Base-by-base conservation (phyloP, 2,888 invertebrate species). In the Automeris io region DNA sequence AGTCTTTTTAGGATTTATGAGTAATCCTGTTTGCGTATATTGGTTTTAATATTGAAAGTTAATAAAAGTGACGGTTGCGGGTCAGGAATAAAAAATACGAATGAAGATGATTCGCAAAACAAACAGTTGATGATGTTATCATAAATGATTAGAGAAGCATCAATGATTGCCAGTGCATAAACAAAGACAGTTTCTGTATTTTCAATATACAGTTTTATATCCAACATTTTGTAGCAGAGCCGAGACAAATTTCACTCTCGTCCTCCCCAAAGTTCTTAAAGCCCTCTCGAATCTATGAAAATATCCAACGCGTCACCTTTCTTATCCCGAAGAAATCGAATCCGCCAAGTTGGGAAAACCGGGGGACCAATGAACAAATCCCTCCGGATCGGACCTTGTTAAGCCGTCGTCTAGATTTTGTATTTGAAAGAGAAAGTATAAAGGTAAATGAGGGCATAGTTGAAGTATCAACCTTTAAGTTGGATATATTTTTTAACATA, bases 321-420 rank as follows among this genome's bases (percentile, higher is more conserved):
- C 43, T 49, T 47, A 49, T 49, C 53, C 53, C 24, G 25, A 38
- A 39, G 50, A 51, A 54, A 54, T 56, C 51, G 54, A 49, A 51
- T 52, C 49, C 47, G 42, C 29, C 13, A 37, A 37, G 23, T 37
- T 32, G 18, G 23, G 11, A 32, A 31, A 21, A 31, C 25, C 26
- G 24, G 9, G 23, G 36, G 34, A 29, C 19, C 29, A 37, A 33
- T 26, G 39, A 23, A 39, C 39, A 39, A 39, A 39, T 39, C 39
- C 38, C 39, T 11, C 3, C 22, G 34, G 39, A 29, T 34, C 23
- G 33, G 26, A 33, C 21, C 46, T 44, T 49, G 54, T 51, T 51
- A 51, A 51, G 49, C 46, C 51, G 48, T 54, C 49, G 49, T 49
- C 45, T 48, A 31, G 41, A 36, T 33, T 18, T 23, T n/a, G 34